phyloP scores from a whole-genome alignment of 2,113 vertebrate genomes.

The Xerus inauris region DNA sequence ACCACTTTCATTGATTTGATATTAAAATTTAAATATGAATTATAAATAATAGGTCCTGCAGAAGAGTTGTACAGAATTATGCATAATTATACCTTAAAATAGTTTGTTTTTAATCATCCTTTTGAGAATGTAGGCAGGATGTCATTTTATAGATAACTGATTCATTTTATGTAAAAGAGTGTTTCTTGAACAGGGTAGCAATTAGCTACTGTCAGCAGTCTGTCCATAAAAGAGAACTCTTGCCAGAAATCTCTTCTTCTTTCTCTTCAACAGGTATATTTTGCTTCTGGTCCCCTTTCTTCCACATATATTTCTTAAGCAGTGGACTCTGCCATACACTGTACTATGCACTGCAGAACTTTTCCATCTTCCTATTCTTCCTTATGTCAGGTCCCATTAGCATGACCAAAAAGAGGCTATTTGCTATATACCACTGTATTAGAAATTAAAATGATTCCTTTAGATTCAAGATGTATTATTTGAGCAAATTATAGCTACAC shows the following conservation, averaged over 20 bases:
- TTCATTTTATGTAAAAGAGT: background rate
- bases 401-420: background rate
- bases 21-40: slow-evolving; percentile 5
- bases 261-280: background rate
- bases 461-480: background rate
- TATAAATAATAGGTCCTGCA: background rate
- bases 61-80: background rate
- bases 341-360: background rate
- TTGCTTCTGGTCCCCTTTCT: background rate
- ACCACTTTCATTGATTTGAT: background rate
- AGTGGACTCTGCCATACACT: background rate
- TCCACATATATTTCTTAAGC: background rate
- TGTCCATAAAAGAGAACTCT: background rate
- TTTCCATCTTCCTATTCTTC: background rate
- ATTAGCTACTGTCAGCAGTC: background rate
- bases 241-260: background rate
- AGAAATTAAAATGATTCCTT: background rate
- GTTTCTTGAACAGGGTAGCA: background rate
- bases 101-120: background rate
- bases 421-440: background rate
- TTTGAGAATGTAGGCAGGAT: background rate
- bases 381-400: background rate
- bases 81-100: background rate
- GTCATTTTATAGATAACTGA: slow-evolving; percentile 8
- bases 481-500: background rate